Base-by-base conservation (phyloP, 2,797 vertebrate genomes). In the Discoglossus pictus region DNA sequence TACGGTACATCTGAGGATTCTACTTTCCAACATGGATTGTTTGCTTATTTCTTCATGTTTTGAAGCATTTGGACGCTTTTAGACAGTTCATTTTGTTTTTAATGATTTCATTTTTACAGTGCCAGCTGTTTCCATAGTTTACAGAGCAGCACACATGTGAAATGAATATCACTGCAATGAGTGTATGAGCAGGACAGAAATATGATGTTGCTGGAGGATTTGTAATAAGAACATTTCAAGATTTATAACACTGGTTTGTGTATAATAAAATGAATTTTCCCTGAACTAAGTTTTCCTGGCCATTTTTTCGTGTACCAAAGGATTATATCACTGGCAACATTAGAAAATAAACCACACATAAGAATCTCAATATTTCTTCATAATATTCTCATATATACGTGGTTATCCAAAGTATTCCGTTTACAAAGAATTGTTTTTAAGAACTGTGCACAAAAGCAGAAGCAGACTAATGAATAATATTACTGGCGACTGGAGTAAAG, bases 61-160 rank as follows among this genome's bases (percentile, higher is more conserved):
- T 50, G 35, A 58, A 42, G 23, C 18, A 31, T 36, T 51, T 59
- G 34, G 44, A 67, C 1, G 25, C 56, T 34, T 16, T 60, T 34
- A 17, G 11, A 13, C 4, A 18, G 15, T 3, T 35, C 11, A 36
- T 39, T 47, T 56, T 67, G 64, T 11, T 50, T 67, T 51, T 59
- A 59, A 59, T 66, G 56, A 59, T 51, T 59, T 20, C 11, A 51
- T 51, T 59, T 59, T 59, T 21, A 59, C 27, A 15, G 43, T 38
- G 53, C 64, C 62, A 58, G 53, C 42, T 47, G 31, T 66, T 66
- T 66, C 64, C 43, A 40, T 7, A 50, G 53, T 56, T 58, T 56
- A 66, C 34, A 58, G 48, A 58, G 35, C 64, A 23, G 44, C 34
- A 27, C 27, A 50, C 64, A 59, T 67, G 54, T 59, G 54, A 44